Evolutionary conservation across 2,888 invertebrate species (phyloP).

Genomic region (Fragum fragum): DNA sequence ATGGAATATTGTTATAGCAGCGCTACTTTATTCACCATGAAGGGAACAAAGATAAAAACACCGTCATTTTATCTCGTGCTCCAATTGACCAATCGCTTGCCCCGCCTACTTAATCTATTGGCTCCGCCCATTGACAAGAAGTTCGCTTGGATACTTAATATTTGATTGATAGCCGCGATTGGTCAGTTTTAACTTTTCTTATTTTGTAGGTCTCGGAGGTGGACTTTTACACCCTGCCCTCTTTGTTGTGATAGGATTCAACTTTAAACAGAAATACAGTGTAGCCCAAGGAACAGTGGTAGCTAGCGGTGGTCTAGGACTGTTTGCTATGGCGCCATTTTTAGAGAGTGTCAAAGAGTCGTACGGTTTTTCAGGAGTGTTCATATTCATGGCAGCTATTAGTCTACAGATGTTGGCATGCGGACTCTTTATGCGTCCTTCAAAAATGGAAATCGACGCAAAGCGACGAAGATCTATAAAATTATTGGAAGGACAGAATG

Average conservation of each 20-base stretch:
- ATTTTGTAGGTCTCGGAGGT: conserved; percentile 47
- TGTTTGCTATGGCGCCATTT: conserved; percentile 52
- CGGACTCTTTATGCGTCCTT: conserved; percentile 34
- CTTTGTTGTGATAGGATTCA: conserved; percentile 38
- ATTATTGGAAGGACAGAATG: not conserved
- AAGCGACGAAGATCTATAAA: not conserved
- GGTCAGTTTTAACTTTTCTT: not conserved
- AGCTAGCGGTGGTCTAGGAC: conserved; percentile 56
- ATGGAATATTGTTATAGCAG: too few relatives aligned
- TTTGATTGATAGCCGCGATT: too few relatives aligned
- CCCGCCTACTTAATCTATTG: too few relatives aligned
- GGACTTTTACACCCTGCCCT: conserved; percentile 50
- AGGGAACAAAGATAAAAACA: too few relatives aligned
- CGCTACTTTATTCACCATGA: too few relatives aligned
- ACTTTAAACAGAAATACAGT: conserved; percentile 53
- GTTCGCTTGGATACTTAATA: too few relatives aligned
- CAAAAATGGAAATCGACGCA: conserved; percentile 2
- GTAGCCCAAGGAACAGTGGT: conserved; percentile 53
- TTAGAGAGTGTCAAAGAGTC: conserved; percentile 34
- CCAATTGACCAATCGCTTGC: too few relatives aligned
- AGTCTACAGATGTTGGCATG: conserved; percentile 47
- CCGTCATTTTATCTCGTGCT: too few relatives aligned
- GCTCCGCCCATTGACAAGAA: too few relatives aligned
- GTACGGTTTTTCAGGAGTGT: conserved; percentile 50
- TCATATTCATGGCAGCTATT: conserved; percentile 50